Percentiles rank a stretch among this genome's conserved stretches.
phyloP scores from a whole-genome alignment of 2,888 invertebrate genomes.

The Athetis lepigone region DNA sequence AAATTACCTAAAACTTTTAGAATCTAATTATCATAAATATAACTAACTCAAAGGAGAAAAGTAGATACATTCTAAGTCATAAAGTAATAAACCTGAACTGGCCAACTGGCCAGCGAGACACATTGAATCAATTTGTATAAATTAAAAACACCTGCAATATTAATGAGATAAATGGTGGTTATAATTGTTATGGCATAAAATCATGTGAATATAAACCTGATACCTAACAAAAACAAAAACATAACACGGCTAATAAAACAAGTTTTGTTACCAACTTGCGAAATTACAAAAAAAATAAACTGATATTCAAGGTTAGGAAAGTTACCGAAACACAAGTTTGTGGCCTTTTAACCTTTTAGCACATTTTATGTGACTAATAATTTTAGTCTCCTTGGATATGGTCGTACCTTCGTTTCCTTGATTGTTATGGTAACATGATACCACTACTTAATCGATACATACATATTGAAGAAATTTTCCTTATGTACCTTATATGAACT shows the following conservation, averaged over 20 bases:
- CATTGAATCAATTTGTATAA: slow-evolving; percentile 76
- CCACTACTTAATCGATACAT: background rate
- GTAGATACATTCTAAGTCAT: slow-evolving; percentile 39
- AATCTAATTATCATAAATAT: background rate
- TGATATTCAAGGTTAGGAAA: slow-evolving; percentile 75
- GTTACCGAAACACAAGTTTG: slow-evolving; percentile 63
- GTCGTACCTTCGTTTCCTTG: slow-evolving; percentile 14
- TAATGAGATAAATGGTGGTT: slow-evolving; percentile 68
- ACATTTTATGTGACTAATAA: slow-evolving; percentile 40
- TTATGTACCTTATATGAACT: too few species aligned
- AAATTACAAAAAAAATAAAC: slow-evolving; percentile 67
- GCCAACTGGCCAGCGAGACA: slow-evolving; percentile 43
- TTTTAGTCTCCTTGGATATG: slow-evolving; percentile 36
- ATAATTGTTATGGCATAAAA: slow-evolving; percentile 67
- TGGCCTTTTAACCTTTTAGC: slow-evolving; percentile 56
- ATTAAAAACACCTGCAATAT: slow-evolving; percentile 80
- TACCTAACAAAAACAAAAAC: slow-evolving; percentile 63
- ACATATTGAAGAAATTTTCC: too few species aligned
- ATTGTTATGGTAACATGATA: slow-evolving; percentile 11
- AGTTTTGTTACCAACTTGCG: slow-evolving; percentile 67
- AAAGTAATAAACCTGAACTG: slow-evolving; percentile 53
- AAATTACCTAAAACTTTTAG: background rate
- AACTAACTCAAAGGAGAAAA: slow-evolving; percentile 44
- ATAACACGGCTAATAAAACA: slow-evolving; percentile 56
- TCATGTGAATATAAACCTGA: slow-evolving; percentile 39